Percentiles rank a stretch among this genome's conserved stretches.
These are phyloP conservation scores for Amblyopsis hoosieri DNA, from an alignment of 2,797 vertebrate genomes.

Conservation along the genomic window DNA sequence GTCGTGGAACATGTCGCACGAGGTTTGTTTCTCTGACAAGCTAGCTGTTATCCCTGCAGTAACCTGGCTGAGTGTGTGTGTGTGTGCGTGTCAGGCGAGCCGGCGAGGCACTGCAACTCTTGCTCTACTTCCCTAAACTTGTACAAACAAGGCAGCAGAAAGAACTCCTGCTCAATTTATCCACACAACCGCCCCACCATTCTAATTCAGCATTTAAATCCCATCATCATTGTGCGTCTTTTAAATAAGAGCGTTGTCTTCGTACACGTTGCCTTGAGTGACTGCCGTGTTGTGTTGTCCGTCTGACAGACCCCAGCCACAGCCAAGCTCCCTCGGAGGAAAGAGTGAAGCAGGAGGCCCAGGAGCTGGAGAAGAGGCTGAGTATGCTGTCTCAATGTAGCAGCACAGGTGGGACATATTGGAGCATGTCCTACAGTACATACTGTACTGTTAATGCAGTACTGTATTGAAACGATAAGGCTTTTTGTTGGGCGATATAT, in stretches of 20 bases:
- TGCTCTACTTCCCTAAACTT: conserved; percentile 1
- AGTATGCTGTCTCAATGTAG: conserved; percentile 87
- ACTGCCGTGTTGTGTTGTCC: background rate
- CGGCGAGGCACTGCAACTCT: background rate
- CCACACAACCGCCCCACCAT: too few species aligned
- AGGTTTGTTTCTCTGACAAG: too few species aligned
- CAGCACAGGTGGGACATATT: conserved; percentile 82
- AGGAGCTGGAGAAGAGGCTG: conserved; percentile 90
- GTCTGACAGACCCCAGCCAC: conserved; percentile 73
- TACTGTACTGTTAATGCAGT: background rate
- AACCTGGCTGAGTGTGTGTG: conserved; percentile 19
- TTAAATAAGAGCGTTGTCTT: too few species aligned
- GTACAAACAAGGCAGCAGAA: background rate
- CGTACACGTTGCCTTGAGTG: background rate
- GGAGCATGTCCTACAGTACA: background rate
- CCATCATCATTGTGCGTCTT: background rate
- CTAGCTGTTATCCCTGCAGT: conserved; percentile 15
- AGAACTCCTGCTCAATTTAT: background rate
- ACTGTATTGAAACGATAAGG: too few species aligned
- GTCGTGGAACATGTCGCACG: too few species aligned
- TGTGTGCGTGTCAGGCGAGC: conserved; percentile 14
- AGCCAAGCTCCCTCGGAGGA: conserved; percentile 80
- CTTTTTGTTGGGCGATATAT: too few species aligned
- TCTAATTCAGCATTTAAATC: background rate
- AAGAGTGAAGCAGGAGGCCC: conserved; percentile 84